These are phyloP conservation scores for Rhagonycha lutea DNA, from an alignment of 2,888 invertebrate genomes.

Conservation along the genomic window DNA sequence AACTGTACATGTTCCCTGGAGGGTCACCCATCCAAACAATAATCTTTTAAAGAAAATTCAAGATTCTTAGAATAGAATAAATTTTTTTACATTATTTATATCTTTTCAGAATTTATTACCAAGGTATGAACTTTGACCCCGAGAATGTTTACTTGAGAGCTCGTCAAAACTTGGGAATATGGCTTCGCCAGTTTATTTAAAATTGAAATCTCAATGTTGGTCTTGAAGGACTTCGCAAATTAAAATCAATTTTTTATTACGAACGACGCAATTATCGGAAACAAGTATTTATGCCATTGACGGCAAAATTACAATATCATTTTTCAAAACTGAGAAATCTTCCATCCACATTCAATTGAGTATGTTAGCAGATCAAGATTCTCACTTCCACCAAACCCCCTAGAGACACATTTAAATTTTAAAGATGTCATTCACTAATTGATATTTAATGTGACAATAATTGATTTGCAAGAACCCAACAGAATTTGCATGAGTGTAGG, in stretches of 20 bases:
- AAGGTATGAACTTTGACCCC: too few relatives aligned
- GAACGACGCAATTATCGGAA: not conserved
- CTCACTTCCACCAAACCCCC: not conserved
- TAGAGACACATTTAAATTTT: not conserved
- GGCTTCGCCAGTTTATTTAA: not conserved
- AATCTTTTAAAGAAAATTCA: too few relatives aligned
- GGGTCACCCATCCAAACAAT: too few relatives aligned
- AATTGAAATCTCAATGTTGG: not conserved
- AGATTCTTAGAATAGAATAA: too few relatives aligned
- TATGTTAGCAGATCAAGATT: not conserved
- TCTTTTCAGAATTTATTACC: too few relatives aligned
- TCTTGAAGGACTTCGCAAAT: not conserved
- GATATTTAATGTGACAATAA: not conserved
- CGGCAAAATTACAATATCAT: not conserved
- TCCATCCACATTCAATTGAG: too few relatives aligned
- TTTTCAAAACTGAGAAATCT: not conserved
- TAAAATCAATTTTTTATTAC: not conserved
- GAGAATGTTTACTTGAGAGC: not conserved
- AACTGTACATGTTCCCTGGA: too few relatives aligned
- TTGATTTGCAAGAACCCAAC: not conserved
- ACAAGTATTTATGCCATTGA: not conserved
- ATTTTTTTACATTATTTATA: too few relatives aligned
- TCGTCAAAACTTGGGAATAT: not conserved
- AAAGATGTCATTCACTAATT: not conserved
- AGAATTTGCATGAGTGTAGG: not conserved